phyloP scores from a whole-genome alignment of 2,113 vertebrate species.

The Ariopsis seemanni region DNA sequence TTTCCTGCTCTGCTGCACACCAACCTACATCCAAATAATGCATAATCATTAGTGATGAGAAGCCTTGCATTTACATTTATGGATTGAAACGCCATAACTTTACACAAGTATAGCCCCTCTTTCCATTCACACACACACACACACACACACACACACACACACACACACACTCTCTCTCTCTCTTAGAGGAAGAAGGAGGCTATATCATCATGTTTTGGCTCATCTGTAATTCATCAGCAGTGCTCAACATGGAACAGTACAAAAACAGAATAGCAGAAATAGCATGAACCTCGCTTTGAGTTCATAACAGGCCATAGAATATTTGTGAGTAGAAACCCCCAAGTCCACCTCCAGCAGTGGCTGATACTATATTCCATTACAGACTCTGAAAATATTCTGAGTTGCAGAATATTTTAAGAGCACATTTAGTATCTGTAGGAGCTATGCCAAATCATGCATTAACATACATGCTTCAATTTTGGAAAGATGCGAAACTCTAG shows the following conservation, averaged over 20 bases:
- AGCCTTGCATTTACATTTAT: slow-evolving; percentile 73
- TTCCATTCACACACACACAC: background rate
- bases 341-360: slow-evolving; percentile 1
- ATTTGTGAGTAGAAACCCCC: slow-evolving; percentile 36
- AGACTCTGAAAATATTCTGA: slow-evolving; percentile 29
- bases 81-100: slow-evolving; percentile 65
- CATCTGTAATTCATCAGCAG: slow-evolving; percentile 39
- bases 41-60: slow-evolving; percentile 76
- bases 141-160: background rate
- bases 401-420: slow-evolving; percentile 41
- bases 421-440: slow-evolving; percentile 35
- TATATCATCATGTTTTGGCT: slow-evolving; percentile 41
- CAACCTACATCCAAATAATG: slow-evolving; percentile 68
- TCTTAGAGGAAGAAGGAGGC: slow-evolving; percentile 13
- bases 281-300: slow-evolving; percentile 20
- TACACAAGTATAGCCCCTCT: slow-evolving; percentile 51
- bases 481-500: background rate
- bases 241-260: slow-evolving; percentile 27
- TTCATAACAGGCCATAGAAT: slow-evolving; percentile 46
- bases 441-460: background rate
- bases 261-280: slow-evolving; percentile 36
- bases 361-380: slow-evolving; percentile 29
- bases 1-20: slow-evolving; percentile 59
- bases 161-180: background rate
- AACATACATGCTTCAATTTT: background rate